Evolutionary conservation across 92 coral and sea anemone species (phyloP), one percentile per base, ranked within the genome.

Genomic region (Parazoanthus atlanticus): DNA sequence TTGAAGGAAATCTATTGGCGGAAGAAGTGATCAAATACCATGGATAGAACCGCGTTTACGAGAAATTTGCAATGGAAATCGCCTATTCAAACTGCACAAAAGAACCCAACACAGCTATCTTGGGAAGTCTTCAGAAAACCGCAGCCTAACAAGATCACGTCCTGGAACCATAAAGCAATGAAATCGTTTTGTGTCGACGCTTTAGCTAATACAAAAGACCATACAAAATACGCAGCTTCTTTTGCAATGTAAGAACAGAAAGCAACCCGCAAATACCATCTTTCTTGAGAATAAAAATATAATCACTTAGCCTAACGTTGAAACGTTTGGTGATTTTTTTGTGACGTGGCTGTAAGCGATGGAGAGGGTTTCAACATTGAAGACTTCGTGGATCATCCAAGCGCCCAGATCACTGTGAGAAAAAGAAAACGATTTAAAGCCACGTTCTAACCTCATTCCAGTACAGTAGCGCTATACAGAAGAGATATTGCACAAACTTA

Each of bases 381-480:
- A 3, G 95, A 92, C 49, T 90, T 92, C 69, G 66, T 2, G 15
- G 90, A 86, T 72, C 93, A 91, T 69, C 90, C 88, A 5, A 91
- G 93, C 47, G 65, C 86, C 30, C 66, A 40, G 79, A 74, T 19
- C 71, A 90, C 78, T 49, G 72, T 74, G 80, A 49, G n/a, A 79
- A 71, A 52, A 58, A 64, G 3, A 34, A 34, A 34, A 34, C 25
- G 74, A 70, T 19, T 9, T 19, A 19, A 1, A n/a, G 36, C 12
- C 28, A 12, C 0, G 73, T 67, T 67, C 11, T 5, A 21, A 67
- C 26, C 11, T 67, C 33, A 19, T 2, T 19, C 74, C 74, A 70
- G 74, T 70, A 19, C 34, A n/a, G 38, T 1, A 19, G 6, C 29
- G 30, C 28, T 86, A 64, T 81, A 58, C 86, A 56, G 3, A 3